Evolutionary conservation across 2,888 invertebrate genomes (phyloP), one percentile per base, ranked within the genome.

Genomic region (Leptarthrus brevirostris): DNA sequence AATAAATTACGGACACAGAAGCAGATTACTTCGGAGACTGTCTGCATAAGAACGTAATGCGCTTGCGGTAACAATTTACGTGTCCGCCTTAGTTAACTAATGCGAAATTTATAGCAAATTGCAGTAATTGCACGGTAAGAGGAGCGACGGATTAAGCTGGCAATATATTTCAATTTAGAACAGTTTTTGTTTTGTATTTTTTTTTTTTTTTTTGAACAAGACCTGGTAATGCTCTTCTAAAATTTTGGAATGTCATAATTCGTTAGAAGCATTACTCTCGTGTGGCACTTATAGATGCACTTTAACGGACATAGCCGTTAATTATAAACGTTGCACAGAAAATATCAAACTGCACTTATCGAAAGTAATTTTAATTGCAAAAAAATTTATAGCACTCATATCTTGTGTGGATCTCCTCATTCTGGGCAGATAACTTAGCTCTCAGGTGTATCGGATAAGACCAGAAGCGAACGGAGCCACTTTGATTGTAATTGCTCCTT

Each of bases 31-130:
- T 76, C 36, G 24, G 36, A 30, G 36, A 22, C 20, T 53, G 53
- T 53, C 34, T 54, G 53, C 20, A 16, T 18, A 10, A 34, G 53
- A 73, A 74, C 75, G 75, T 77, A 76, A 77, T 78, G 77, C 78
- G 80, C 78, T 78, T 78, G 76, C 75, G 66, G 79, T 78, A 79
- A 79, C 80, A 79, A 80, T 80, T 80, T 81, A 79, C 79, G 78
- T 80, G 80, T 80, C 79, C 80, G 78, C 79, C 80, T 80, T 80
- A 80, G 80, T 79, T 81, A 79, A 80, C 79, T 80, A 80, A 81
- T 80, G 79, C 80, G 78, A 79, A 80, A 80, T 81, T 81, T 81
- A 80, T 81, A 79, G 77, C 80, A 77, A 80, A 80, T 22, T 20
- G 52, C 69, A n/a, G 79, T 79, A 78, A 79, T 79, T 78, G 79